Base-by-base conservation (phyloP, 2,113 vertebrate species). In the Dunckerocampus dactyliophorus region DNA sequence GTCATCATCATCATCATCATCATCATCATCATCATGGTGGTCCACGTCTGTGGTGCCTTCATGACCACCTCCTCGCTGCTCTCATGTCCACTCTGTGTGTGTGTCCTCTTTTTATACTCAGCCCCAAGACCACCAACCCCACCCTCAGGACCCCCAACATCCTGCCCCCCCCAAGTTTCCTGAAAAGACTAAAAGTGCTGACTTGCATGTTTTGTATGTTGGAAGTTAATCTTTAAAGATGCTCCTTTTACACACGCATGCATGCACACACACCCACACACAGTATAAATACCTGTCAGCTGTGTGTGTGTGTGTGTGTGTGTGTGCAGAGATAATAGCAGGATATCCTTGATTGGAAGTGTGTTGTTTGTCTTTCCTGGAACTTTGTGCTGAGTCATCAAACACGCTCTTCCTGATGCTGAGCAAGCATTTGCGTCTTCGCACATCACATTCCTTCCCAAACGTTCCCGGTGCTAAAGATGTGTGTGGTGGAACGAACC, bases 281-380 rank as follows among this genome's bases (percentile, higher is more conserved):
- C 42, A 13, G 12, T 13, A 39, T 12, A 39, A 39, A 39, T 39
- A 11, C 37, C 37, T 39, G 37, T 43, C 12, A 13, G 39, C 31
- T 42, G 20, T 42, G 20, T 43, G 20, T 56, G 45, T 37, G 17
- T 45, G 51, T 11, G 10, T 43, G 21, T 47, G 42, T 55, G 43
- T 43, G 17, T 42, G 21, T 4, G 39, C 5, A 14, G 16, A 65
- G 63, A 77, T 67, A 85, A 87, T 71, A 34, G 78, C 81, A 89
- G 89, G 87, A 89, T 85, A 84, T 91, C 84, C 88, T 87, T 75
- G 59, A 67, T 39, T 61, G 78, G 75, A 82, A 87, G 73, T 46
- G n/a, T 39, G 19, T 62, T 1, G 37, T 73, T 63, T 61, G 49
- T 56, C 67, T 75, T 67, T 72, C 78, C 82, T 67, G 51, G 34